Conservation (phyloP, 2,113 vertebrate species). For the Myocastor coypus region DNA sequence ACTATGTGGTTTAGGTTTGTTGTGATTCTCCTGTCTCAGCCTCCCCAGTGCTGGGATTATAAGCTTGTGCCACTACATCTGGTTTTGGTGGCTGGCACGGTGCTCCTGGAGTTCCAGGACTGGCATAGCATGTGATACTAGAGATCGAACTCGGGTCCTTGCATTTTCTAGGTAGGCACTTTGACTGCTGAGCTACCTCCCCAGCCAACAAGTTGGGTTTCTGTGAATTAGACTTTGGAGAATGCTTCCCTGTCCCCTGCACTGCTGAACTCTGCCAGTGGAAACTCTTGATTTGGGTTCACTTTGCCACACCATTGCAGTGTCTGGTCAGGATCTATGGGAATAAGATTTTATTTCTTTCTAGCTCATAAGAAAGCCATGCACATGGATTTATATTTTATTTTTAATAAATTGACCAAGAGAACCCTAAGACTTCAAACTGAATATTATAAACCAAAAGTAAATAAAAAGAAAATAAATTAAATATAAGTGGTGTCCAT, state of each 20-base stretch:
- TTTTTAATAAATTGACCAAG: conserved; percentile 24
- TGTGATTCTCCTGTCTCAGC: too few relatives aligned
- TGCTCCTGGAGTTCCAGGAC: too few relatives aligned
- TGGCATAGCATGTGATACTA: too few relatives aligned
- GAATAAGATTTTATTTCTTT: conserved; percentile 43
- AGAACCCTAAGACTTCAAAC: neutral
- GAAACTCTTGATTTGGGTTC: neutral
- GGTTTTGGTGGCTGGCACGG: too few relatives aligned
- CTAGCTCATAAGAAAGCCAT: neutral
- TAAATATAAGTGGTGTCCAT: neutral
- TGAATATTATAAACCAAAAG: conserved; percentile 53
- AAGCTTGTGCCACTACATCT: too few relatives aligned
- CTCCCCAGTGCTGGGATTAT: too few relatives aligned
- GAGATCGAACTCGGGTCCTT: too few relatives aligned
- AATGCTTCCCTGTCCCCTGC: neutral
- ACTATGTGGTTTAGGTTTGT: too few relatives aligned
- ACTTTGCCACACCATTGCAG: neutral
- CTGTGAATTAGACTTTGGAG: neutral
- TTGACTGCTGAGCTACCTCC: too few relatives aligned
- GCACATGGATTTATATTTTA: neutral
- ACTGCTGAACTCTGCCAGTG: neutral
- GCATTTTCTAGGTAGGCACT: too few relatives aligned
- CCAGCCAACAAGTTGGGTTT: neutral
- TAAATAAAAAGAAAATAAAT: neutral
- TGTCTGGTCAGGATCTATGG: neutral